These are phyloP conservation scores for Tetranychus urticae DNA, from an alignment of 1,140 invertebrate genomes.

Conservation along the genomic window DNA sequence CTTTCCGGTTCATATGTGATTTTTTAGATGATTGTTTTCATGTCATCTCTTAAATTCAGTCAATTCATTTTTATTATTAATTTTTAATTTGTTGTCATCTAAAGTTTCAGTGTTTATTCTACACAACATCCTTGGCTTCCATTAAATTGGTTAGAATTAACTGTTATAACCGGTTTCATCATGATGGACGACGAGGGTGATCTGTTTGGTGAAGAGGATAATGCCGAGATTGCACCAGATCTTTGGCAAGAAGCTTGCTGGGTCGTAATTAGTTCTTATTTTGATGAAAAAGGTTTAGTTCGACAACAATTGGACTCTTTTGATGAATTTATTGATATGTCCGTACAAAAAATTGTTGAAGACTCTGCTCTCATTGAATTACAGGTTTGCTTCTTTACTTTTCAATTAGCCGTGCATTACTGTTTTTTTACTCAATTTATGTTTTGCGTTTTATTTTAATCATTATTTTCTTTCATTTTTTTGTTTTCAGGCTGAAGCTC, in stretches of 20 bases:
- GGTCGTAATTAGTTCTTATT: slow-evolving; percentile 98
- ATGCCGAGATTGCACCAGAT: slow-evolving; percentile 74
- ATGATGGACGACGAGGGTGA: slow-evolving; percentile 7
- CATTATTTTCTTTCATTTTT: neutral
- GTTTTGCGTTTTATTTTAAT: neutral
- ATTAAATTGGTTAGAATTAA: no score
- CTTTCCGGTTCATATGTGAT: no score
- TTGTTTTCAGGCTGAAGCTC: slow-evolving; percentile 48
- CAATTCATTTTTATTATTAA: no score
- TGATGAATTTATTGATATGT: slow-evolving; percentile 99
- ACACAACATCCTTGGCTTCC: no score
- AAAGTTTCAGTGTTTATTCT: no score
- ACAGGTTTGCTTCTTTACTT: slow-evolving; percentile 24
- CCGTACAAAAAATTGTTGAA: slow-evolving; percentile 92
- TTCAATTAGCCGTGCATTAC: neutral
- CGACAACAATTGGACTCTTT: slow-evolving; percentile 94
- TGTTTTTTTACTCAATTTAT: neutral
- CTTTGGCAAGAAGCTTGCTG: slow-evolving; percentile 99
- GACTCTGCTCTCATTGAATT: slow-evolving; percentile 91
- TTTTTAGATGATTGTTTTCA: no score
- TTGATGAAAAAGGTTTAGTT: slow-evolving; percentile 95
- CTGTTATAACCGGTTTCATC: neutral
- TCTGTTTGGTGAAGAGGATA: slow-evolving; percentile 30
- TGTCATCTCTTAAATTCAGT: no score
- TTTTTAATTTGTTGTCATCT: no score